Evolutionary conservation across 1,140 invertebrate genomes (phyloP), one percentile per base, ranked within the genome.

Genomic region (Heliconius congener): DNA sequence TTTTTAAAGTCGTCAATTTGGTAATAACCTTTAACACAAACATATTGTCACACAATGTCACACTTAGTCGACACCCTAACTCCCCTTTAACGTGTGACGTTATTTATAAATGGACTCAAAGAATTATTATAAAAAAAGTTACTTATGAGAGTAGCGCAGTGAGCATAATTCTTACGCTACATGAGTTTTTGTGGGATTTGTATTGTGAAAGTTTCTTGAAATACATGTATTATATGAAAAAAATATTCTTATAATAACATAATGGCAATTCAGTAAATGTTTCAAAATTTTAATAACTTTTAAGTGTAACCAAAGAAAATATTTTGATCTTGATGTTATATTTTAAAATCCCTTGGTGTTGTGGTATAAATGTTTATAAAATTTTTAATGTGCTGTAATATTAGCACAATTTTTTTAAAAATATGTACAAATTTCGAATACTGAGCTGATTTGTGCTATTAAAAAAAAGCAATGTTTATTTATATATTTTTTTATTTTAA

Each of bases 241-340:
- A 66, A 66, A n/a, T 23, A 60, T 60, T 66, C 19, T 60, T 60
- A n/a, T 23, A n/a, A 23, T n/a, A 23, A 27, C 6, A 8, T 19
- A 66, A 5, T 66, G 27, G n/a, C 23, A 66, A 13, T 18, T 66
- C 13, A 30, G 13, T 66, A 30, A 66, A 30, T 66, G 27, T 30
- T 27, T 66, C 60, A 66, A 66, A 66, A 66, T 66, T 66, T 66
- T 66, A 13, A 66, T 66, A 66, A 66, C 55, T 66, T 66, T 66
- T 30, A 66, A 66, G 60, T 66, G 4, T 66, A 30, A 66, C 60
- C 60, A 66, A 66, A 66, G 60, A 66, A 57, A 66, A 66, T 66
- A 27, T 66, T 66, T 66, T 66, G 27, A 30, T 66, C 60, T 66
- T 30, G 13, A 66, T 66, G 27, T 30, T 27, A 66, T 66, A 66